Evolutionary conservation across 2,888 invertebrate species (phyloP).

Genomic region (Metellina segmentata): DNA sequence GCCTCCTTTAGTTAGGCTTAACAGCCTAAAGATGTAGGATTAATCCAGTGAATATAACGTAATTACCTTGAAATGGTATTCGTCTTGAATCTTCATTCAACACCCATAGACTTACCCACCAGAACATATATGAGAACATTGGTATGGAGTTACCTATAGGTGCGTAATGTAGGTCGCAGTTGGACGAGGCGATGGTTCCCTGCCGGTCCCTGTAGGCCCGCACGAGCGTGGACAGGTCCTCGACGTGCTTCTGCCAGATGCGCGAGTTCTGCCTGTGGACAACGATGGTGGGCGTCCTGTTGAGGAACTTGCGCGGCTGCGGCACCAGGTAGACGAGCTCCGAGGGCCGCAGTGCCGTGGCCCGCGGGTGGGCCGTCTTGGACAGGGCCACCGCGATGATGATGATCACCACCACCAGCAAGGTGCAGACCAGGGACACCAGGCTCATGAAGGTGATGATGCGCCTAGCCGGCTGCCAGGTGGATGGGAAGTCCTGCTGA

Average conservation of each 20-base stretch:
- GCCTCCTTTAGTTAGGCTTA: too few species aligned
- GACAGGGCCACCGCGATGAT: conserved; percentile 71
- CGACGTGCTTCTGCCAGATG: conserved; percentile 65
- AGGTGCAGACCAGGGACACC: conserved; percentile 68
- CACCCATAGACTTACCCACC: too few species aligned
- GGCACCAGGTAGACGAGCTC: conserved; percentile 68
- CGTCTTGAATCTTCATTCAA: too few species aligned
- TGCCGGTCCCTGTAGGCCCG: conserved; percentile 64
- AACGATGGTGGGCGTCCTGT: conserved; percentile 69
- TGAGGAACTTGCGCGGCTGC: conserved; percentile 47
- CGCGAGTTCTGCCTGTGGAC: conserved; percentile 57
- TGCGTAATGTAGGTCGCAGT: conserved; percentile 65
- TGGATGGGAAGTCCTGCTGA: conserved; percentile 72
- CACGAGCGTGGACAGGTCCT: conserved; percentile 53
- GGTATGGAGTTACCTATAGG: conserved; percentile 47
- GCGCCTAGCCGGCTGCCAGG: conserved; percentile 73
- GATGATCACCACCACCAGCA: conserved; percentile 73
- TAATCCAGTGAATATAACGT: too few species aligned
- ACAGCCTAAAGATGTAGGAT: too few species aligned
- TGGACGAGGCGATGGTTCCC: conserved; percentile 38
- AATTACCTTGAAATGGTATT: too few species aligned
- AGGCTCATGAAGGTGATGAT: conserved; percentile 75
- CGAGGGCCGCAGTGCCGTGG: not conserved
- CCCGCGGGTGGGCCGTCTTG: not conserved
- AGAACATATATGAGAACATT: not conserved